Conservation (phyloP, 2,888 invertebrate species). For the Heliconius aoede region DNA sequence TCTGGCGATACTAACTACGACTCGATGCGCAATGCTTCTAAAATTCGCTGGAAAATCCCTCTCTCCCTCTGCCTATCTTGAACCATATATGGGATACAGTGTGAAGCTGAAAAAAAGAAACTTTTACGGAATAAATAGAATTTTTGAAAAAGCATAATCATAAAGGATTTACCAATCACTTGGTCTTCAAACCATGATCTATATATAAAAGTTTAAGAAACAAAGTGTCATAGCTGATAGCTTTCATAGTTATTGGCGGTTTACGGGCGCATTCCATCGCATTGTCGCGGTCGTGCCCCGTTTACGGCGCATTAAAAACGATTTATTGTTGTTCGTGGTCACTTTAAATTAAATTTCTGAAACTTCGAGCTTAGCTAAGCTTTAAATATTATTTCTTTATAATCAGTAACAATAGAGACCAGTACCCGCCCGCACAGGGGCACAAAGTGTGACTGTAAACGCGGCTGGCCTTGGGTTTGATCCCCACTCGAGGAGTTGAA, state of each 20-base stretch:
- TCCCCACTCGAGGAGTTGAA: no score
- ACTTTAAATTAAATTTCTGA: constrained; percentile 14
- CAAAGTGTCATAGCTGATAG: not conserved
- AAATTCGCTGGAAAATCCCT: no score
- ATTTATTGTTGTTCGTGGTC: constrained; percentile 45
- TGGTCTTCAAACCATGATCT: not conserved
- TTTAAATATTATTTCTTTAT: constrained; percentile 1
- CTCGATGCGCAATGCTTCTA: no score
- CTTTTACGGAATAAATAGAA: not conserved
- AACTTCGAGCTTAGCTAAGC: constrained; percentile 2
- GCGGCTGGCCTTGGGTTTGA: no score
- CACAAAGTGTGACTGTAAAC: no score
- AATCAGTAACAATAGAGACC: not conserved
- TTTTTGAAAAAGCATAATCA: not conserved
- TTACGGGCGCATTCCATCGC: constrained; percentile 60
- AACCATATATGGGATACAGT: no score
- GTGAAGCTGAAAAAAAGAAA: not conserved
- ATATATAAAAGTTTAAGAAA: not conserved
- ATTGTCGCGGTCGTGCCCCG: constrained; percentile 64
- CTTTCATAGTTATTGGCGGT: constrained; percentile 24
- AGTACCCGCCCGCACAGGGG: no score
- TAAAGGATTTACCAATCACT: not conserved
- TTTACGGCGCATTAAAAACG: constrained; percentile 53
- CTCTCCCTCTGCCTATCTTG: no score
- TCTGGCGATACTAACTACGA: no score